Evolutionary conservation across 1,140 invertebrate species (phyloP).

Genomic region (Drosophila insularis): DNA sequence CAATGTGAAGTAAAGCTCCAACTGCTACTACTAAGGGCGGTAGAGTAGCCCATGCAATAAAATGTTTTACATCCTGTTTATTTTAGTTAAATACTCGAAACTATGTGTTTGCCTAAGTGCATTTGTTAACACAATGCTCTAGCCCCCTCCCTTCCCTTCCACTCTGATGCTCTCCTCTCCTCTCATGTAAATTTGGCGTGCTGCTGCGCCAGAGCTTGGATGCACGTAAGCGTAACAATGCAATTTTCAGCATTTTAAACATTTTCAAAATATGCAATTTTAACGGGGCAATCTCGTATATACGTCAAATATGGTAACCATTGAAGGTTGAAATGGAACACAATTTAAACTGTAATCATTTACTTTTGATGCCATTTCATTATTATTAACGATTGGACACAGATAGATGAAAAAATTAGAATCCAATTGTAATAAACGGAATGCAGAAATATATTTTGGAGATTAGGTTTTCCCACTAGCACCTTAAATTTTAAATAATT

Average conservation of each 20-base stretch:
- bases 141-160: too few relatives aligned
- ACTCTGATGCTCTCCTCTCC: too few relatives aligned
- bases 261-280: conserved; percentile 24
- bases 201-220: neutral
- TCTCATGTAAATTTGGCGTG: neutral
- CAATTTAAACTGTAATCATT: neutral
- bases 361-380: neutral
- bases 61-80: conserved; percentile 81
- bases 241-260: conserved; percentile 59
- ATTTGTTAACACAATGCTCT: conserved; percentile 72
- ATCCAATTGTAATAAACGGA: too few relatives aligned
- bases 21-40: conserved; percentile 13
- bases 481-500: too few relatives aligned
- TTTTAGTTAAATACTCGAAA: conserved; percentile 81
- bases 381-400: neutral
- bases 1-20: conserved; percentile 26
- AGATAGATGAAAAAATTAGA: too few relatives aligned
- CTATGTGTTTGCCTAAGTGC: conserved; percentile 80
- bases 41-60: conserved; percentile 58
- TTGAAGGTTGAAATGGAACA: neutral
- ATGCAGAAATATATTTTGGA: too few relatives aligned
- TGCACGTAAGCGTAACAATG: conserved; percentile 42
- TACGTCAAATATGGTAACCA: neutral
- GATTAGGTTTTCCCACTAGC: too few relatives aligned
- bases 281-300: neutral